phyloP scores from a whole-genome alignment of 64 coral and sea anemone genomes.

The Montipora cactus region DNA sequence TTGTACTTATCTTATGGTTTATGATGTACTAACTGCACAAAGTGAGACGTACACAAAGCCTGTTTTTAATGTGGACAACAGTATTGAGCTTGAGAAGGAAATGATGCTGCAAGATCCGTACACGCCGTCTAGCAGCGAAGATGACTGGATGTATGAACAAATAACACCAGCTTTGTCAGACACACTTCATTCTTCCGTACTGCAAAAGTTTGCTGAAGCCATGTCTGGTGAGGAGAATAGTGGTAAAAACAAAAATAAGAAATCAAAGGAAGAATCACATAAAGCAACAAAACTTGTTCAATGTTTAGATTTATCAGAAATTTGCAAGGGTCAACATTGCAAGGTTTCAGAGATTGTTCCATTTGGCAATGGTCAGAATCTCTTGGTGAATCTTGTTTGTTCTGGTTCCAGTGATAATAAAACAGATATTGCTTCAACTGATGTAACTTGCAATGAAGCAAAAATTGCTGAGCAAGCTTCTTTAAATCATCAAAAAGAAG shows the following conservation, averaged over 20 bases:
- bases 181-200: conserved; percentile 73
- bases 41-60: not conserved
- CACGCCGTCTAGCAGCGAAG: conserved; percentile 63
- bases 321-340: conserved; percentile 6
- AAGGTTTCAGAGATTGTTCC: conserved; percentile 76
- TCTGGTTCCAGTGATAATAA: not conserved
- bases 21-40: conserved; percentile 13
- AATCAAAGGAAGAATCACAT: conserved; percentile 54
- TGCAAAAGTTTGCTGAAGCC: conserved; percentile 90
- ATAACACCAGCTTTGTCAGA: conserved; percentile 60
- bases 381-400: conserved; percentile 70
- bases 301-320: conserved; percentile 63
- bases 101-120: conserved; percentile 65
- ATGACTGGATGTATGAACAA: conserved; percentile 75
- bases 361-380: conserved; percentile 73
- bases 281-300: conserved; percentile 69
- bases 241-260: conserved; percentile 8
- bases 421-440: not conserved
- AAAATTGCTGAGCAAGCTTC: not conserved
- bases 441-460: not conserved
- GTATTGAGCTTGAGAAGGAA: conserved; percentile 28
- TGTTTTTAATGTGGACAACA: conserved; percentile 18
- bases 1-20: conserved; percentile 14
- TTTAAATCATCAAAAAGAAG: not conserved
- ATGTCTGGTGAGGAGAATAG: conserved; percentile 51